phyloP scores from a whole-genome alignment of 2,797 vertebrate species.

The Arnoldichthys spilopterus region DNA sequence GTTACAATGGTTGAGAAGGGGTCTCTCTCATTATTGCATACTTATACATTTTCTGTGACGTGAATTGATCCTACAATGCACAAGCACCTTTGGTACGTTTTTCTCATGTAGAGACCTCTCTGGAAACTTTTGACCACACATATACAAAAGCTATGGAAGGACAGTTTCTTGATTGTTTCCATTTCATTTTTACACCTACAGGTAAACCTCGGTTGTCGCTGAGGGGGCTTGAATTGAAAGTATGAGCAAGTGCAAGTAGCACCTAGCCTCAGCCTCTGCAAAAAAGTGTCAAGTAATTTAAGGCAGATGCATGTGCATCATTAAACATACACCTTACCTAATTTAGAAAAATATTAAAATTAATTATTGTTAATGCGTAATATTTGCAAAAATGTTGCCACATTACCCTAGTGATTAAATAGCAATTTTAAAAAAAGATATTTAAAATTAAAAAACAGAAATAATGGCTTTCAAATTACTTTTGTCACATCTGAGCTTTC shows the following conservation, averaged over 20 bases:
- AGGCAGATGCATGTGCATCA: background rate
- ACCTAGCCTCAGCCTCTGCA: background rate
- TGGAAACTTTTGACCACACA: constrained; percentile 10
- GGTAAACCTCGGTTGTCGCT: background rate
- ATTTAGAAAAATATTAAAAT: background rate
- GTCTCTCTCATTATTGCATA: no score
- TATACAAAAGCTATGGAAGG: background rate
- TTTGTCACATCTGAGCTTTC: background rate
- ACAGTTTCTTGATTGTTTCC: background rate
- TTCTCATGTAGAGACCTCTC: background rate
- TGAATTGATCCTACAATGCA: no score
- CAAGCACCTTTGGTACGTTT: no score
- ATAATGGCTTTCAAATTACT: background rate
- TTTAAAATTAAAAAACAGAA: background rate
- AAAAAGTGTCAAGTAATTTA: background rate
- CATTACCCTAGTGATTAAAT: background rate
- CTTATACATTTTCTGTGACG: no score
- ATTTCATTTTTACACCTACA: constrained; percentile 1
- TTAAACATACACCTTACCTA: background rate
- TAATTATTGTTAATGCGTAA: background rate
- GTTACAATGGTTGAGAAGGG: no score
- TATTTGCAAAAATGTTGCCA: no score
- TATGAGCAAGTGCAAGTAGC: background rate
- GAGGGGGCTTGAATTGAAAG: background rate
- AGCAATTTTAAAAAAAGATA: no score